Evolutionary conservation across 2,888 invertebrate species (phyloP).

Genomic region (Lasioglossum zephyrum): DNA sequence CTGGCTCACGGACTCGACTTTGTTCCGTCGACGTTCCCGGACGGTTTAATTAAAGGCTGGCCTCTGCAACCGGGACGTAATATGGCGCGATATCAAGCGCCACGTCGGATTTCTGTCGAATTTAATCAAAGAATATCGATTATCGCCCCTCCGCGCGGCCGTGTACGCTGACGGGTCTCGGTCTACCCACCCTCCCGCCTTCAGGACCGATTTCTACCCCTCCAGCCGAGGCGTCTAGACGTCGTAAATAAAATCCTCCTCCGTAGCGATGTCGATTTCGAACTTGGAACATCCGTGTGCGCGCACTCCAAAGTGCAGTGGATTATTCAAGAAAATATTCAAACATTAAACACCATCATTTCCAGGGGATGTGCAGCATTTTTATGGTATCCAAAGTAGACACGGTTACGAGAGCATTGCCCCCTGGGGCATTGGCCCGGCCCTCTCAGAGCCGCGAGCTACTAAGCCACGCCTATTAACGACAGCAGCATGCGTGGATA

Average conservation of each 20-base stretch:
- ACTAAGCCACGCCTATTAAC: not conserved
- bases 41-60: constrained; percentile 44
- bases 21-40: constrained; percentile 5
- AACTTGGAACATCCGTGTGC: not conserved
- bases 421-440: not conserved
- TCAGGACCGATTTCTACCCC: not conserved
- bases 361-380: not conserved
- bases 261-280: not conserved
- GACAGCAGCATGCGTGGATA: too few species aligned
- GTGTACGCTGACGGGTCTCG: not conserved
- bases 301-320: not conserved
- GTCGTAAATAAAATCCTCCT: constrained; percentile 7
- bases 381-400: not conserved
- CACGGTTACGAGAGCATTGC: not conserved
- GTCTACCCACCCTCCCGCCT: not conserved
- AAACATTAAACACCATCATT: not conserved
- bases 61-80: constrained; percentile 12
- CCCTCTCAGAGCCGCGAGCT: not conserved
- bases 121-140: constrained; percentile 37
- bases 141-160: not conserved
- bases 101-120: constrained; percentile 34
- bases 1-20: not conserved
- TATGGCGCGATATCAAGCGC: constrained; percentile 12
- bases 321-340: not conserved
- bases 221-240: not conserved